phyloP scores from a whole-genome alignment of 2,888 invertebrate species.

The Aporophyla lueneburgensis region DNA sequence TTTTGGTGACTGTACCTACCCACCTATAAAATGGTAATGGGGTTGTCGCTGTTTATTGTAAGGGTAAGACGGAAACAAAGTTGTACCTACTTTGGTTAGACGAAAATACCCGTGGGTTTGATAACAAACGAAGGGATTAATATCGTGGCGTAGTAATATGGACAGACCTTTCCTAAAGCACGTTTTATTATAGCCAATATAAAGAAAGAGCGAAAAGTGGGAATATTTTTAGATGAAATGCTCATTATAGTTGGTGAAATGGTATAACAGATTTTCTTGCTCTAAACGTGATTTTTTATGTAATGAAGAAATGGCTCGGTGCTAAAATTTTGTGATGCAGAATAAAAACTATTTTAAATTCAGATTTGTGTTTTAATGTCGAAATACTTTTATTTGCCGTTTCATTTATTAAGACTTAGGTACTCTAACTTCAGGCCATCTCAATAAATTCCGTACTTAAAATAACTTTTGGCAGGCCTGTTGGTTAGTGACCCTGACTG shows the following conservation, averaged over 20 bases:
- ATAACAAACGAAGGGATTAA: conserved; percentile 46
- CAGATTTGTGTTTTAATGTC: neutral
- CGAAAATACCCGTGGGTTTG: conserved; percentile 27
- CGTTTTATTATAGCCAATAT: conserved; percentile 17
- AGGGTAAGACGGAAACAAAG: conserved; percentile 20
- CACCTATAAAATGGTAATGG: conserved; percentile 26
- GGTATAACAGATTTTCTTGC: neutral
- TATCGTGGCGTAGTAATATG: conserved; percentile 15
- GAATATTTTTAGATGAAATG: neutral
- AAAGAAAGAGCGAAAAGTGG: conserved; percentile 4
- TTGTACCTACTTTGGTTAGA: conserved; percentile 19
- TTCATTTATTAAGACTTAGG: neutral
- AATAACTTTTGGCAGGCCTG: no score
- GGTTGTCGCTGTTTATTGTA: conserved; percentile 39
- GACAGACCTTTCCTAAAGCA: conserved; percentile 21
- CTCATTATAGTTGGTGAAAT: neutral
- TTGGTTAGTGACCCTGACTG: no score
- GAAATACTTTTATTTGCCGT: neutral
- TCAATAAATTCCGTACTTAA: neutral
- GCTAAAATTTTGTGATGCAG: no score
- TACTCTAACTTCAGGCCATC: neutral
- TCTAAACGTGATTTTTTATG: neutral
- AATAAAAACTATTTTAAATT: neutral
- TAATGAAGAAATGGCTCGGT: neutral
- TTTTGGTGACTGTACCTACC: conserved; percentile 41